Percentiles rank a stretch among this genome's conserved stretches.
These are phyloP conservation scores for Anser brachyrhynchus DNA, from an alignment of 2,113 vertebrate genomes.

Conservation along the genomic window DNA sequence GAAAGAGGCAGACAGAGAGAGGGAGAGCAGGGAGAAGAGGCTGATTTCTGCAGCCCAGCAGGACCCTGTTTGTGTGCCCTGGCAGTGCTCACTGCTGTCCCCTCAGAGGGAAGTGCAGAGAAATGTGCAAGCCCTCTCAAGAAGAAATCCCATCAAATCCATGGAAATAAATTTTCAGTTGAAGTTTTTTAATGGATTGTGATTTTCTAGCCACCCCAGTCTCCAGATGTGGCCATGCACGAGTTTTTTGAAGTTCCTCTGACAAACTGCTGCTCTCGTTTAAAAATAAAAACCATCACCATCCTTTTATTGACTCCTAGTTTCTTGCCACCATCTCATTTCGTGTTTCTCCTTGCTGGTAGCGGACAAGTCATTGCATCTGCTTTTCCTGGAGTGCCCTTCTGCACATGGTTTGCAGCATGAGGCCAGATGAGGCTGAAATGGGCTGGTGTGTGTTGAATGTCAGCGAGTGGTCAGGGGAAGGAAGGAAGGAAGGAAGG, in stretches of 20 bases:
- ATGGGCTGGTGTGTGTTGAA: neutral
- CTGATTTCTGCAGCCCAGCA: neutral
- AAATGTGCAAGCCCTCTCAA: neutral
- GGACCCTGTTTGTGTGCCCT: neutral
- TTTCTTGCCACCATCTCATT: neutral
- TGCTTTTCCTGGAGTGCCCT: neutral
- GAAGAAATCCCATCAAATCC: neutral
- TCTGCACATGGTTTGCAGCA: neutral
- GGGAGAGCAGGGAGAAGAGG: rapidly evolving
- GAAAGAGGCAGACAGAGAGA: rapidly evolving
- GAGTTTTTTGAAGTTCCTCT: neutral
- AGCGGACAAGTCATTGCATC: neutral
- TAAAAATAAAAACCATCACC: neutral
- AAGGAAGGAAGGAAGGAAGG: neutral
- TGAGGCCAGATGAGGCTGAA: neutral
- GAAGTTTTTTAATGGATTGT: neutral
- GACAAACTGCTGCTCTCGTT: neutral
- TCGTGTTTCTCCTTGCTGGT: neutral
- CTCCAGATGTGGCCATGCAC: neutral
- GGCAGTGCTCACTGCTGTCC: neutral
- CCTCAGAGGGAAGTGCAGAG: neutral
- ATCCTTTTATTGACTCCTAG: neutral
- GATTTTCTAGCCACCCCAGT: neutral
- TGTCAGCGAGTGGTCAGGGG: rapidly evolving
- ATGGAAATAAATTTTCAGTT: neutral